Conservation (phyloP, 2,113 vertebrate species). For the Clarias macrocephalus region DNA sequence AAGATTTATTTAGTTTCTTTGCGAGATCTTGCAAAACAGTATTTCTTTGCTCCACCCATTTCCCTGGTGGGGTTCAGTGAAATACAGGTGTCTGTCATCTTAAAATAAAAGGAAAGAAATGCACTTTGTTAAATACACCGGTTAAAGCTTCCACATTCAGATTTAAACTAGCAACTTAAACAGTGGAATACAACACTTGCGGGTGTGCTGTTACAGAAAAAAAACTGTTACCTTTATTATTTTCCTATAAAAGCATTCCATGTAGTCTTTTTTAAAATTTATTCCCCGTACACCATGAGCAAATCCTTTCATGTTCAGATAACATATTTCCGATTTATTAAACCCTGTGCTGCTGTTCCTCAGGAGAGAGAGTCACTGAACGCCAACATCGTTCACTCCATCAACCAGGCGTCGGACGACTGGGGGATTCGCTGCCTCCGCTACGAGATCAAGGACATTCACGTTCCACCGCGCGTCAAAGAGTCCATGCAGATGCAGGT, state of each 20-base stretch:
- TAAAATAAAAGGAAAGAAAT: background rate
- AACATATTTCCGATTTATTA: no score
- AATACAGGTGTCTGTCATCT: background rate
- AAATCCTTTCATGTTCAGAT: background rate
- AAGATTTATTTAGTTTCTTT: no score
- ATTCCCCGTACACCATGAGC: background rate
- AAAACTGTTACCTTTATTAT: background rate
- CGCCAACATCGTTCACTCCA: constrained; percentile 88
- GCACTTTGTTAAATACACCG: background rate
- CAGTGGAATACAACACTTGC: background rate
- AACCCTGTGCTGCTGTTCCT: background rate
- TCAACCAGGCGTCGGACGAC: constrained; percentile 92
- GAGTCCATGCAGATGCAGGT: constrained; percentile 99
- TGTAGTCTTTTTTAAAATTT: background rate
- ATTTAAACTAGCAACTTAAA: background rate
- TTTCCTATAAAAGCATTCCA: background rate
- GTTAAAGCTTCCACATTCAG: background rate
- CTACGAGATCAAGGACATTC: constrained; percentile 97
- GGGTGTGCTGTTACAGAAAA: background rate
- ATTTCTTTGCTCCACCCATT: no score
- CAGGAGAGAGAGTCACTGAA: constrained; percentile 94
- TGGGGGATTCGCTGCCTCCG: constrained; percentile 96
- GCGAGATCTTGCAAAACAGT: no score
- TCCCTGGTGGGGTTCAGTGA: background rate
- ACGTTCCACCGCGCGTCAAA: constrained; percentile 91